These are phyloP conservation scores for Rhynchopsitta pachyrhyncha DNA, from an alignment of 2,113 vertebrate species.

Conservation along the genomic window DNA sequence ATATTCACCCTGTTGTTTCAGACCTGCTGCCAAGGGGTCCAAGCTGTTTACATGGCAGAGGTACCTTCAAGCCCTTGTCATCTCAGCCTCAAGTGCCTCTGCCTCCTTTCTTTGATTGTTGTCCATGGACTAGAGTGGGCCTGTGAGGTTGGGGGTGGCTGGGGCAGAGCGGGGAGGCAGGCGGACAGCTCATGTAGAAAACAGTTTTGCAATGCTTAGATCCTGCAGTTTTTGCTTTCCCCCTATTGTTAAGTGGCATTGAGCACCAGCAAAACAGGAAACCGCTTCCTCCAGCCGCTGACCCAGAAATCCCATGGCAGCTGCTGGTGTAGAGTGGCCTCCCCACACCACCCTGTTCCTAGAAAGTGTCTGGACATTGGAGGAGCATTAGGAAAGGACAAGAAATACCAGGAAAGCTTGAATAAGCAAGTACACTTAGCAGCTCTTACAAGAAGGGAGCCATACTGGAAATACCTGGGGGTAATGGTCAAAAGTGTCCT, in stretches of 20 bases:
- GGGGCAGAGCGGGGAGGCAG: background rate
- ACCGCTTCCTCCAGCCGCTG: slow-evolving; percentile 58
- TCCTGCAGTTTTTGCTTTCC: slow-evolving; percentile 71
- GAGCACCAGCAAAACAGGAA: slow-evolving; percentile 79
- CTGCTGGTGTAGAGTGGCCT: slow-evolving; percentile 37
- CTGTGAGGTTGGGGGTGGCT: background rate
- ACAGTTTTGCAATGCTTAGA: slow-evolving; percentile 44
- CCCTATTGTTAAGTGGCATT: slow-evolving; percentile 76
- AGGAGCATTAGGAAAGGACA: background rate
- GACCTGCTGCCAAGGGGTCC: background rate
- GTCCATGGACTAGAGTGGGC: fast-evolving
- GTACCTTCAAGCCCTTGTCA: background rate
- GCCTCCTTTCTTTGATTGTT: background rate
- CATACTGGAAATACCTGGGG: background rate
- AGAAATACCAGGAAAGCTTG: background rate
- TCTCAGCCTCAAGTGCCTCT: background rate
- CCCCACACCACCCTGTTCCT: slow-evolving; percentile 1
- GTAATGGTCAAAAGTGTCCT: background rate
- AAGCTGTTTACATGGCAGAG: background rate
- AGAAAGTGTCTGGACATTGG: slow-evolving; percentile 36
- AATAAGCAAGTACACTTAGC: background rate
- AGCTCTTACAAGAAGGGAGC: background rate
- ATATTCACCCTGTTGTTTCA: background rate
- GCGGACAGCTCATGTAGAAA: slow-evolving; percentile 36
- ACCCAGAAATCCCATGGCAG: slow-evolving; percentile 14